A percentile compares a stretch with the other conserved stretches of the same genome.
phyloP scores from a whole-genome alignment of 2,113 vertebrate genomes.

The Alaudala cheleensis region DNA sequence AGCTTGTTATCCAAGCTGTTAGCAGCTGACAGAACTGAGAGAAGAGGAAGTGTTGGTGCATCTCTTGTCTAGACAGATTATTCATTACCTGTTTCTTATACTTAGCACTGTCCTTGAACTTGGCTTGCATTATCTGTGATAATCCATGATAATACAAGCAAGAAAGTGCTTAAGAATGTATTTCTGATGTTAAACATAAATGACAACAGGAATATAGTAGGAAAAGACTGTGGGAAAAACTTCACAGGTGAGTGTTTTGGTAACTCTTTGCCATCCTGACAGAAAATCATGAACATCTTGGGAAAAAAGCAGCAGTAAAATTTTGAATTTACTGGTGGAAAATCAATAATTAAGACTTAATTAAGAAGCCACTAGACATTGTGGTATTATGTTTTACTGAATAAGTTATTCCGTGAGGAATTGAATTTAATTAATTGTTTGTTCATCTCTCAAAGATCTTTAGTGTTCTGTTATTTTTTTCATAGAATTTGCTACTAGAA shows the following conservation, averaged over 20 bases:
- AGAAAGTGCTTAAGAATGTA: constrained; percentile 3
- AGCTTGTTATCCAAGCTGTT: background rate
- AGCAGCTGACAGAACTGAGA: background rate
- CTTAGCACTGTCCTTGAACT: background rate
- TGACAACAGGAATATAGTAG: background rate
- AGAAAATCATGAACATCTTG: background rate
- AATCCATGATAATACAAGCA: background rate
- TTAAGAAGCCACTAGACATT: background rate
- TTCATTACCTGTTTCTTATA: constrained; percentile 20
- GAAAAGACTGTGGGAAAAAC: background rate
- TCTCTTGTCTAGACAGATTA: background rate
- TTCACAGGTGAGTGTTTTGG: background rate
- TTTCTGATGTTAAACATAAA: constrained; percentile 28
- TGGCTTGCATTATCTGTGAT: background rate
- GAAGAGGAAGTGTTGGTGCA: background rate
- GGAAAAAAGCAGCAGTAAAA: background rate
- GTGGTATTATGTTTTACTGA: background rate
- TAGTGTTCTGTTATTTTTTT: background rate
- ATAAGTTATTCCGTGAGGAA: background rate
- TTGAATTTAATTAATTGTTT: background rate
- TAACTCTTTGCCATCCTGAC: background rate
- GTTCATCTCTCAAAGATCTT: background rate
- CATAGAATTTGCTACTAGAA: background rate
- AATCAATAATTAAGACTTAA: background rate
- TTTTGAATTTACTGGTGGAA: background rate